Percentiles rank a stretch among this genome's conserved stretches.
phyloP scores from a whole-genome alignment of 2,888 invertebrate species.

The Heliconius charithonia region DNA sequence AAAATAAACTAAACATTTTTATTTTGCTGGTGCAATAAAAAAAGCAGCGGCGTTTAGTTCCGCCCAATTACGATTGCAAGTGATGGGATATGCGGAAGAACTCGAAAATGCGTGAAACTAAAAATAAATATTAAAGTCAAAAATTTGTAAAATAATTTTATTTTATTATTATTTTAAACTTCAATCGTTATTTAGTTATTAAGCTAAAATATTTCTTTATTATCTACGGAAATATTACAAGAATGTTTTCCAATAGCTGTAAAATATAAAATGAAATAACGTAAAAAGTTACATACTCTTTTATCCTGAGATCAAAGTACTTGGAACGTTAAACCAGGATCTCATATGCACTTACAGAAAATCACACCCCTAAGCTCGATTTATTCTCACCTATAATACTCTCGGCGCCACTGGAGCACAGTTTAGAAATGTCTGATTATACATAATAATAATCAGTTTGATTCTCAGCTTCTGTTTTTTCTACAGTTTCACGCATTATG shows the following conservation, averaged over 20 bases:
- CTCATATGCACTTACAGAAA: conserved; percentile 44
- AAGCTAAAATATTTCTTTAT: background rate
- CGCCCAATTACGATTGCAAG: background rate
- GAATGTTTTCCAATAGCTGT: background rate
- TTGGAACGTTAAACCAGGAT: conserved; percentile 40
- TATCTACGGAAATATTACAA: background rate
- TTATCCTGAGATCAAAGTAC: conserved; percentile 31
- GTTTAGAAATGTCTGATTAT: conserved; percentile 2
- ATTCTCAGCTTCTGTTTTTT: background rate
- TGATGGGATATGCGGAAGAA: no score
- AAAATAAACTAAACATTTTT: background rate
- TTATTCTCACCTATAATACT: conserved; percentile 12
- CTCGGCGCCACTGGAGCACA: conserved; percentile 6
- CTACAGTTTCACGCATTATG: background rate
- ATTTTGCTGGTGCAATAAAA: background rate
- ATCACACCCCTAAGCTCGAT: conserved; percentile 34
- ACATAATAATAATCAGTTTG: background rate
- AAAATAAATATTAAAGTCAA: no score
- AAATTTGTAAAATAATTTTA: no score
- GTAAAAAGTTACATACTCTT: conserved; percentile 6
- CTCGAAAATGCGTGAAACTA: no score
- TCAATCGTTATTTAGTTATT: no score
- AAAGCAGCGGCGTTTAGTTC: background rate
- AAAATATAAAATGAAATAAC: conserved; percentile 8
- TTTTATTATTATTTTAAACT: no score